phyloP scores from a whole-genome alignment of 1,140 invertebrate genomes.

The Drosophila navojoa region DNA sequence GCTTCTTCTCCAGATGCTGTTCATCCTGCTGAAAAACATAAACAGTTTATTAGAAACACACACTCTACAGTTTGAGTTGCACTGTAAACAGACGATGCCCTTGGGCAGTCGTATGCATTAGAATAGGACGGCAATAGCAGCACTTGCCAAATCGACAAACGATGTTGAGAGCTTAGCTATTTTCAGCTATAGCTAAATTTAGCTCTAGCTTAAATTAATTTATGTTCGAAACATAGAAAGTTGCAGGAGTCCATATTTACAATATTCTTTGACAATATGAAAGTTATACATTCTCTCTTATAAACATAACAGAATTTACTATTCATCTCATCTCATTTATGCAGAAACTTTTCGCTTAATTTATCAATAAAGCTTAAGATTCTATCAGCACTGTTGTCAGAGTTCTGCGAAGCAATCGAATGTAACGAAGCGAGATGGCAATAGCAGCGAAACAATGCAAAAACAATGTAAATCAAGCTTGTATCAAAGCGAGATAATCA shows the following conservation, averaged over 20 bases:
- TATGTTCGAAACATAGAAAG: too few relatives aligned
- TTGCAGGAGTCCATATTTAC: too few relatives aligned
- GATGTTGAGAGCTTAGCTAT: neutral
- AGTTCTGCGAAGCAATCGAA: too few relatives aligned
- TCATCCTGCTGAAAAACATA: constrained; percentile 66
- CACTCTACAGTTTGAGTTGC: neutral
- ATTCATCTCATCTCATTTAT: too few relatives aligned
- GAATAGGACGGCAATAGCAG: neutral
- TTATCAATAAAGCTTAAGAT: too few relatives aligned
- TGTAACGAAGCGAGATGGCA: neutral
- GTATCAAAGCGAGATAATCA: constrained; percentile 3
- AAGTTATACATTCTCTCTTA: too few relatives aligned
- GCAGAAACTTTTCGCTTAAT: too few relatives aligned
- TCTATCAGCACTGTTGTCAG: too few relatives aligned
- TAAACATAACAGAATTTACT: too few relatives aligned
- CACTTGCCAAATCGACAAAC: neutral
- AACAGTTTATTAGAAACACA: constrained; percentile 7
- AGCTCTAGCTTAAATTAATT: too few relatives aligned
- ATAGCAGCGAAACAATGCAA: neutral
- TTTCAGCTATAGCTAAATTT: neutral
- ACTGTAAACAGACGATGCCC: constrained; percentile 2
- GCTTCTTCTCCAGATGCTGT: constrained; percentile 49
- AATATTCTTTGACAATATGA: too few relatives aligned
- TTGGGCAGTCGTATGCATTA: neutral
- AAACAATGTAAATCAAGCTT: neutral